A percentile compares a stretch with the other conserved stretches of the same genome.
These are phyloP conservation scores for Thelaira solivaga DNA, from an alignment of 2,888 invertebrate genomes.

Conservation along the genomic window DNA sequence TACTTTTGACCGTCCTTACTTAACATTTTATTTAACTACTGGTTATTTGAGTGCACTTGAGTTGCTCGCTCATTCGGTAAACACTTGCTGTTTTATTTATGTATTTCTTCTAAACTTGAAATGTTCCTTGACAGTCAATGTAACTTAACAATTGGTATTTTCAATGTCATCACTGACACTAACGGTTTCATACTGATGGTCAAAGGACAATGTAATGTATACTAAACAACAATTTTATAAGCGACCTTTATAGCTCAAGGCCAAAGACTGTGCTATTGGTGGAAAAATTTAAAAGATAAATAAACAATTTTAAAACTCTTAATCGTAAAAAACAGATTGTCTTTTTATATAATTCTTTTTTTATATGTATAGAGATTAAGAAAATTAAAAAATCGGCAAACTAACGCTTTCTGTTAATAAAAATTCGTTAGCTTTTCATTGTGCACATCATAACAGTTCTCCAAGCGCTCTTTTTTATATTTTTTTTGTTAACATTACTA, in stretches of 20 bases:
- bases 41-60: neutral
- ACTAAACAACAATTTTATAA: neutral
- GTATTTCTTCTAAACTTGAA: neutral
- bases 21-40: slow-evolving; percentile 1
- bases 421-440: too few species aligned
- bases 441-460: neutral
- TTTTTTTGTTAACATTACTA: neutral
- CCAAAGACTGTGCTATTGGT: too few species aligned
- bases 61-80: neutral
- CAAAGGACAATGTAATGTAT: slow-evolving; percentile 24
- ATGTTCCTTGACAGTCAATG: neutral
- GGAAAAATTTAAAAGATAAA: neutral
- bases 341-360: too few species aligned
- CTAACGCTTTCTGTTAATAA: too few species aligned
- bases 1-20: slow-evolving; percentile 2
- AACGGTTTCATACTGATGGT: slow-evolving; percentile 39
- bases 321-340: too few species aligned
- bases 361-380: too few species aligned
- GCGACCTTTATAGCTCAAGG: slow-evolving; percentile 1
- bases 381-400: too few species aligned
- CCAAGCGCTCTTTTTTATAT: too few species aligned
- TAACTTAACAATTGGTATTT: slow-evolving; percentile 2
- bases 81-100: neutral
- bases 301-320: neutral
- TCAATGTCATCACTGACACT: slow-evolving; percentile 22